These are phyloP conservation scores for Trichosurus vulpecula DNA, from an alignment of 2,797 vertebrate genomes.

Conservation along the genomic window DNA sequence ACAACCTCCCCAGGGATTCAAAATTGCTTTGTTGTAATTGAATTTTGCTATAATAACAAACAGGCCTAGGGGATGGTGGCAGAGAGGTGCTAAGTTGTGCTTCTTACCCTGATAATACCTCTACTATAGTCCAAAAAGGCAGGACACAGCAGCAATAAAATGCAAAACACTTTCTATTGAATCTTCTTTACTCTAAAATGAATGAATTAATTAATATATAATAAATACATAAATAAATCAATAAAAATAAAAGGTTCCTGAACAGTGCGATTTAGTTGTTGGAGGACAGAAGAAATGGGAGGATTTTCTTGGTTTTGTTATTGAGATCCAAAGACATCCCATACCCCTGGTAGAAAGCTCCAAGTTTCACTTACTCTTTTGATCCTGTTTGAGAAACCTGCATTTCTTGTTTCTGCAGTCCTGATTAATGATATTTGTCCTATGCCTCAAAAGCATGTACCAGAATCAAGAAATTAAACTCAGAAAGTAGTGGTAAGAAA, in stretches of 20 bases:
- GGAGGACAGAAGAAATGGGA: background rate
- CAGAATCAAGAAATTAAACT: conserved; percentile 21
- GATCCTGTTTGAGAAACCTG: background rate
- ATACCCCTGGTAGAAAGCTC: background rate
- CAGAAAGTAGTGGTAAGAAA: background rate
- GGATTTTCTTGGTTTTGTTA: background rate
- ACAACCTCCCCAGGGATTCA: background rate
- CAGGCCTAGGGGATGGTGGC: background rate
- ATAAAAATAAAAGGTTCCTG: background rate
- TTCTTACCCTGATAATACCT: background rate
- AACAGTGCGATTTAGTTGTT: background rate
- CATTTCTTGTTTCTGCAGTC: background rate
- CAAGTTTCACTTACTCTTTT: background rate
- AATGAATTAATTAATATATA: too few relatives aligned
- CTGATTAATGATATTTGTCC: background rate
- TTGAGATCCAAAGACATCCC: conserved; percentile 11
- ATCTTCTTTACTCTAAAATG: too few relatives aligned
- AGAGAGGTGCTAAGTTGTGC: background rate
- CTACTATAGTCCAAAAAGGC: background rate
- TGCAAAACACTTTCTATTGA: background rate
- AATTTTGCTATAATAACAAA: background rate
- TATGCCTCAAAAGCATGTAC: background rate
- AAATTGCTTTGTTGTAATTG: conserved; percentile 2
- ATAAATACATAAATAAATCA: too few relatives aligned
- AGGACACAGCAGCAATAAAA: background rate